phyloP scores from a whole-genome alignment of 2,113 vertebrate genomes.

The Microcebus tavaratra region DNA sequence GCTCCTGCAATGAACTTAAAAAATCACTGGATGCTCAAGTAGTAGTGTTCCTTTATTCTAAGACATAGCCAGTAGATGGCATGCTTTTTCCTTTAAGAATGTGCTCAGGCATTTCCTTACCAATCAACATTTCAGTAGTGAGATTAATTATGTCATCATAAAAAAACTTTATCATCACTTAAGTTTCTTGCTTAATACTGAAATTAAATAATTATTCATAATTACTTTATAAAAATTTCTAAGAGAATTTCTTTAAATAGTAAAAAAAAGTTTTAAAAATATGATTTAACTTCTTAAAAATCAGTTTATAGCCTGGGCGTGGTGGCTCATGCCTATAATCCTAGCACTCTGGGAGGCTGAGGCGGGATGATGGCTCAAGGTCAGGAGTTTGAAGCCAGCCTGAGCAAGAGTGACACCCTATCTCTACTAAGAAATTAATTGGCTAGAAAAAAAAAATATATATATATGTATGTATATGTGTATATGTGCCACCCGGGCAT shows the following conservation, averaged over 20 bases:
- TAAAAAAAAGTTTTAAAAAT: background rate
- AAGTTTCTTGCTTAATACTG: slow-evolving; percentile 37
- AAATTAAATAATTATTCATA: background rate
- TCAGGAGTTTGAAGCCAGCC: too few relatives aligned
- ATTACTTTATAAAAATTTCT: background rate
- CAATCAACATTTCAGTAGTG: background rate
- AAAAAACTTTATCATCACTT: background rate
- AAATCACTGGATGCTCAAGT: background rate
- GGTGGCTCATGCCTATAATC: too few relatives aligned
- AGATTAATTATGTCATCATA: background rate
- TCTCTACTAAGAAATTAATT: too few relatives aligned
- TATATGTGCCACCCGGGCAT: too few relatives aligned
- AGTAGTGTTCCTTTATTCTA: background rate
- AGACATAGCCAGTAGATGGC: slow-evolving; percentile 59
- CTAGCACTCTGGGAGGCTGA: too few relatives aligned
- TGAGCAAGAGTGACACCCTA: too few relatives aligned
- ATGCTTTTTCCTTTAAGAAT: background rate
- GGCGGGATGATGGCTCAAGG: too few relatives aligned
- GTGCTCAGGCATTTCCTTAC: background rate
- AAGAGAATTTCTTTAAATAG: slow-evolving; percentile 14
- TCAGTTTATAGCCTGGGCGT: background rate
- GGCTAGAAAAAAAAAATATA: too few relatives aligned
- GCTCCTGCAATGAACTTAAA: background rate
- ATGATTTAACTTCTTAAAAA: slow-evolving; percentile 42
- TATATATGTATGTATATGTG: too few relatives aligned